A percentile compares a stretch with the other conserved stretches of the same genome.
These are phyloP conservation scores for Callionymus lyra DNA, from an alignment of 2,113 vertebrate genomes.

Conservation along the genomic window DNA sequence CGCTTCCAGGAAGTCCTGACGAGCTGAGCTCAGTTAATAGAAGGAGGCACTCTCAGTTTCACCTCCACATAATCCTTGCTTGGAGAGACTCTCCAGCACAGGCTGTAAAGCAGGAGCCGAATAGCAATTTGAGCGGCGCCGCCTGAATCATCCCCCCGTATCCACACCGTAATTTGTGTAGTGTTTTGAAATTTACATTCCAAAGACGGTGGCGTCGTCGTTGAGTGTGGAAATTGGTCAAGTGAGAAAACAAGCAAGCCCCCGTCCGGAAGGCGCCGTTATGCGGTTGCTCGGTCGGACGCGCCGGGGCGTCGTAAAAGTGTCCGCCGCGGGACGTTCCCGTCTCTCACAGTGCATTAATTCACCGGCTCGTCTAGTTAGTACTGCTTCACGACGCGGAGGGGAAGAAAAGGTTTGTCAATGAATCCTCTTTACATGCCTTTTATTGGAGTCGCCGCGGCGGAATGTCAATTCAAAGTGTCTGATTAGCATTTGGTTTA, in stretches of 20 bases:
- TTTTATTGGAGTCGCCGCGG: constrained; percentile 29
- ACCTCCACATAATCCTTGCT: constrained; percentile 19
- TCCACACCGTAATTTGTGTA: not conserved
- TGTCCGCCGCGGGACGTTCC: constrained; percentile 35
- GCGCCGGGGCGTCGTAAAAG: constrained; percentile 36
- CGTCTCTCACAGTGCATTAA: constrained; percentile 32
- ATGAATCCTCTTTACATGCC: constrained; percentile 18
- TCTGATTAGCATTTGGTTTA: too few species aligned
- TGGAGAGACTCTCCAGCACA: constrained; percentile 1
- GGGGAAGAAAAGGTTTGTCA: constrained; percentile 32
- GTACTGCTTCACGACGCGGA: constrained; percentile 31
- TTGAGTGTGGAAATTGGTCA: not conserved
- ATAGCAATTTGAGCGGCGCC: not conserved
- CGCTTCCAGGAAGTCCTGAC: constrained; percentile 2
- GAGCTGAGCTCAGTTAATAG: constrained; percentile 9
- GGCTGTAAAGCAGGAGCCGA: constrained; percentile 6
- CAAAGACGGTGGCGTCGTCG: not conserved
- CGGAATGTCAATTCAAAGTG: constrained; percentile 14
- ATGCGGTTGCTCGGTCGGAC: constrained; percentile 21
- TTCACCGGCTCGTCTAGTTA: constrained; percentile 48
- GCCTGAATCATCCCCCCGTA: not conserved
- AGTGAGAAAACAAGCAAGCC: not conserved
- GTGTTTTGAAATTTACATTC: not conserved
- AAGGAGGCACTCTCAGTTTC: constrained; percentile 4
- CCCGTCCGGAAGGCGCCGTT: constrained; percentile 7